Evolutionary conservation across 2,888 invertebrate species (phyloP), one percentile per base, ranked within the genome.

Genomic region (Plagiodera versicolora): DNA sequence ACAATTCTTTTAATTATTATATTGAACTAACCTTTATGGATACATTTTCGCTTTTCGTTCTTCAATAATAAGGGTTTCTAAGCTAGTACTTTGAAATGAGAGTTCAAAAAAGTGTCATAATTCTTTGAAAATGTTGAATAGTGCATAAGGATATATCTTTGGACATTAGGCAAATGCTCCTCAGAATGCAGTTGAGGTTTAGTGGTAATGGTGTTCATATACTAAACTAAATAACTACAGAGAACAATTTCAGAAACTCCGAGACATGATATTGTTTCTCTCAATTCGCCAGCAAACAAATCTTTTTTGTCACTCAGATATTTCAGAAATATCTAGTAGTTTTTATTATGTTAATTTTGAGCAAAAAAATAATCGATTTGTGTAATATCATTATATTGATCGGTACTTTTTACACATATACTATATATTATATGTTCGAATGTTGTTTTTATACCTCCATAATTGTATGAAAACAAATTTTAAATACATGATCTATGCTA

Each of bases 131-230:
- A 39, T 39, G 39, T 39, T 39, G 39, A 39, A 39, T 39, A 39
- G 39, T 39, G 39, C 39, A 39, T 39, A 39, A 39, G 39, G 39
- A 39, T 39, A 39, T 39, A 39, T 39, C n/a, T 39, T 39, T 14
- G 39, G 39, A 39, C 39, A n/a, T 39, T 39, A 39, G 39, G 14
- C 39, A 39, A 39, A 39, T 39, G n/a, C 14, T 39, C 39, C 39
- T 39, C 39, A 39, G 39, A 39, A 32, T 3, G 39, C 8, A 39
- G 39, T 39, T 39, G 39, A 39, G 39, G 14, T 39, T 39, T n/a
- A 39, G 39, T 39, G 39, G 39, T 39, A 39, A 39, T 39, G 39
- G 39, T 39, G 39, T 39, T 39, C 39, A 39, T n/a, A 39, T n/a
- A 39, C n/a, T 39, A 39, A 39, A 39, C 39, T n/a, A 14, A 39